Evolutionary conservation across 2,113 vertebrate genomes (phyloP).

Genomic region (Grantiella picta): DNA sequence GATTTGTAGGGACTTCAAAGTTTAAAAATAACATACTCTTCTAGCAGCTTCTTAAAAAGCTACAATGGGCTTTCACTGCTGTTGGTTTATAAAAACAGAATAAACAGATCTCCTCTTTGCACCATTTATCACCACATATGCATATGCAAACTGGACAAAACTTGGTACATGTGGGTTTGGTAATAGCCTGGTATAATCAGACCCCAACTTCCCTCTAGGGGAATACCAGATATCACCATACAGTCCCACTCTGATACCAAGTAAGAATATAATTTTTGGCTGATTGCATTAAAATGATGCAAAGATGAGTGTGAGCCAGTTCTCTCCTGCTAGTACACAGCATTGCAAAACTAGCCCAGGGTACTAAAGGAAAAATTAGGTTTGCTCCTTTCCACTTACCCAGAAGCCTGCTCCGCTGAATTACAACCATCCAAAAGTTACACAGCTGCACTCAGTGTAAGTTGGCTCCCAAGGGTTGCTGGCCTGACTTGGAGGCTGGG

Average conservation of each 20-base stretch:
- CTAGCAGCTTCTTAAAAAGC: neutral
- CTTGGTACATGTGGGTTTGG: neutral
- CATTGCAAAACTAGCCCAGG: neutral
- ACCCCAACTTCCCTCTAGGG: neutral
- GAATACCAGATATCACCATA: neutral
- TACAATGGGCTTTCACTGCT: neutral
- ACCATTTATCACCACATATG: neutral
- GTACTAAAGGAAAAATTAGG: neutral
- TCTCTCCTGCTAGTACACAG: neutral
- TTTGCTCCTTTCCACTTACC: neutral
- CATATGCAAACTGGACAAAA: neutral
- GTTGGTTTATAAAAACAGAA: conserved; percentile 16
- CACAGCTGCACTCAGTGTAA: rapidly evolving
- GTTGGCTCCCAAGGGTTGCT: neutral
- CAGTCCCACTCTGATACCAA: neutral
- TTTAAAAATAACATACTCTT: neutral
- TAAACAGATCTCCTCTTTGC: neutral
- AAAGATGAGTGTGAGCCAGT: neutral
- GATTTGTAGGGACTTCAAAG: neutral
- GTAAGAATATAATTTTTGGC: neutral
- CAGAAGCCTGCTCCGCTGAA: neutral
- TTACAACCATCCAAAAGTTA: neutral
- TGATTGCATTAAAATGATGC: neutral
- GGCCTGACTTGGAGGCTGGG: neutral
- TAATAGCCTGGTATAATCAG: neutral